These are phyloP conservation scores for Lethenteron reissneri DNA, from an alignment of 2,113 vertebrate species.

Conservation along the genomic window DNA sequence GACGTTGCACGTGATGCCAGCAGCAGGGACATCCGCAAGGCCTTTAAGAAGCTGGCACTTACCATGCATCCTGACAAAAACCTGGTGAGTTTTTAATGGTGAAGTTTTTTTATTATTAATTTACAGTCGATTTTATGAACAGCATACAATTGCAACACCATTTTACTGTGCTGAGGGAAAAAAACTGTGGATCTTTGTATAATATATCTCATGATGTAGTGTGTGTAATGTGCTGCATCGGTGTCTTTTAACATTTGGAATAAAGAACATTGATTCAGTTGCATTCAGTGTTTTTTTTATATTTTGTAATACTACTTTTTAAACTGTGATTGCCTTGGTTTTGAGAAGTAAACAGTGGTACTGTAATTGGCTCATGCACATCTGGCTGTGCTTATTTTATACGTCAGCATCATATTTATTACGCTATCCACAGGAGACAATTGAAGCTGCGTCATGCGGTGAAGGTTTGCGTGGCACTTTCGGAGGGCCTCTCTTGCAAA, in stretches of 20 bases:
- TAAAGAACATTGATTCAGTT: neutral
- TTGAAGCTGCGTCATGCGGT: too few species aligned
- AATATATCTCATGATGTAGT: neutral
- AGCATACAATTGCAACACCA: neutral
- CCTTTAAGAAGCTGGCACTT: constrained; percentile 82
- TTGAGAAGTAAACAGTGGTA: too few species aligned
- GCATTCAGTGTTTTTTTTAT: too few species aligned
- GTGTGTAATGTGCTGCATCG: neutral
- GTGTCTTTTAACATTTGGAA: neutral
- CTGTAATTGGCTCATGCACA: too few species aligned
- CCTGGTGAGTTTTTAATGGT: constrained; percentile 34
- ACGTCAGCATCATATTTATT: too few species aligned
- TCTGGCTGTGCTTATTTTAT: too few species aligned
- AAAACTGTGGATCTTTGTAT: neutral
- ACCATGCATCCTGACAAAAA: constrained; percentile 98
- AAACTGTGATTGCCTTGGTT: too few species aligned
- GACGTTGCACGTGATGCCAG: constrained; percentile 58
- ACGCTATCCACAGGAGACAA: too few species aligned
- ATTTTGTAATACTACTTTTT: too few species aligned
- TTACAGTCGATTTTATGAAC: neutral
- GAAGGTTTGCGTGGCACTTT: too few species aligned
- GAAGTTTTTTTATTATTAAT: neutral
- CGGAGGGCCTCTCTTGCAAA: too few species aligned
- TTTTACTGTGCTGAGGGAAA: neutral
- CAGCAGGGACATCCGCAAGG: constrained; percentile 69